Evolutionary conservation across 2,888 invertebrate genomes (phyloP), one percentile per base, ranked within the genome.

Genomic region (Azorinus chamasolen): DNA sequence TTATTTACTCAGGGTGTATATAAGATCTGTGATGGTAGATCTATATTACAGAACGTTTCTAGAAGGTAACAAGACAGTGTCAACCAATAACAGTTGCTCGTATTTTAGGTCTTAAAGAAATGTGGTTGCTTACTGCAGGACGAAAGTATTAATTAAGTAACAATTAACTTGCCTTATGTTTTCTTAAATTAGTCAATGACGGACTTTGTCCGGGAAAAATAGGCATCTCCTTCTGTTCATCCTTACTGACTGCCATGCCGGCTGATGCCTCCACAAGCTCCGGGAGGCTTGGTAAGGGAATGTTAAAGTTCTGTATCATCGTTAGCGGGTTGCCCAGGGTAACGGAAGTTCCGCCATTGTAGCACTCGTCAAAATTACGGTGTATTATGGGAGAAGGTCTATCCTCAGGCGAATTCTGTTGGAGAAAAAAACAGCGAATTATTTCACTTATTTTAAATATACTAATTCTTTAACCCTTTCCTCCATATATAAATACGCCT

Each of bases 281-380:
- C 5, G 72, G 76, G 24, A 80, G 68, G 57, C 72, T 80, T 14
- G 75, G 57, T 22, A 80, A 43, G 10, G 80, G 76, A n/a, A 80
- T 76, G 39, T 64, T 61, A 50, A 80, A 73, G 41, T 72, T 76
- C 45, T 72, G 72, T 45, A 80, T 65, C 20, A 80, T 16, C n/a
- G 57, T 64, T 10, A 80, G 48, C 5, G 72, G 72, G 62, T 72
- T 78, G 45, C 70, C 73, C 10, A 75, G 76, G 3, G 27, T 14
- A 8, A 41, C 27, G 16, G 43, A 57, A 32, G 22, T 41, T 14
- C 64, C 59, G 54, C 50, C 62, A 32, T 71, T 78, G 62, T 80
- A 79, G 51, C 71, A 72, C 10, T 84, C 84, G 61, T 84, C 84
- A 53, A 82, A 82, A 46, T 79, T 80, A 16, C 84, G 63, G 43